Percentiles rank a stretch among this genome's conserved stretches.
Conservation (phyloP, 2,797 vertebrate species). For the Pagetopsis macropterus region DNA sequence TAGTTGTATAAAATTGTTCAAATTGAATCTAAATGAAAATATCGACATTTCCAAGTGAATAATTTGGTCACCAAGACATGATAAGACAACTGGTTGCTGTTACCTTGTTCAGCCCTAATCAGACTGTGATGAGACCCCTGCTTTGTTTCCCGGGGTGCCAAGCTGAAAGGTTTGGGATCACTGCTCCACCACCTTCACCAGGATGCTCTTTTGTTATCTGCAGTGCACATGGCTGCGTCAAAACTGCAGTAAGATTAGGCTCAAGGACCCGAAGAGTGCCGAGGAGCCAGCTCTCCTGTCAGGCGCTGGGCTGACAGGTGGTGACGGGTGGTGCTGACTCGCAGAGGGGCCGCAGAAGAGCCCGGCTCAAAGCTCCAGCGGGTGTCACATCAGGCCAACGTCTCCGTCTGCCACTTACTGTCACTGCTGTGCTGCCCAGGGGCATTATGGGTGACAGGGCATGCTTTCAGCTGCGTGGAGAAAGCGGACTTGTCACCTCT, state of each 20-base stretch:
- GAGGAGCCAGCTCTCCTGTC: conserved; percentile 37
- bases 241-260: conserved; percentile 10
- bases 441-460: conserved; percentile 40
- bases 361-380: conserved; percentile 55
- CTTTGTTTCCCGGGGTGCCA: not conserved
- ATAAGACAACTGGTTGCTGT: too few relatives aligned
- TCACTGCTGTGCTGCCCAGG: conserved; percentile 37
- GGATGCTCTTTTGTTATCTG: conserved; percentile 9
- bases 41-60: too few relatives aligned
- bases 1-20: too few relatives aligned
- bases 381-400: conserved; percentile 60
- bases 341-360: conserved; percentile 37
- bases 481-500: conserved; percentile 25
- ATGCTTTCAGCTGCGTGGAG: conserved; percentile 30
- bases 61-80: too few relatives aligned
- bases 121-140: not conserved
- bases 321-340: conserved; percentile 65
- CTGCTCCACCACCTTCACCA: not conserved
- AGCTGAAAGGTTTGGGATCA: not conserved
- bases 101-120: too few relatives aligned
- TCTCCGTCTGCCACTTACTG: conserved; percentile 65
- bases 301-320: conserved; percentile 52
- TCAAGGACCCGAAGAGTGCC: conserved; percentile 11
- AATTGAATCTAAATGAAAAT: too few relatives aligned
- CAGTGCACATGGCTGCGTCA: conserved; percentile 1